A percentile compares a stretch with the other conserved stretches of the same genome.
Evolutionary conservation across 1,140 invertebrate species (phyloP).

Genomic region (Diplogasteroides magnus): DNA sequence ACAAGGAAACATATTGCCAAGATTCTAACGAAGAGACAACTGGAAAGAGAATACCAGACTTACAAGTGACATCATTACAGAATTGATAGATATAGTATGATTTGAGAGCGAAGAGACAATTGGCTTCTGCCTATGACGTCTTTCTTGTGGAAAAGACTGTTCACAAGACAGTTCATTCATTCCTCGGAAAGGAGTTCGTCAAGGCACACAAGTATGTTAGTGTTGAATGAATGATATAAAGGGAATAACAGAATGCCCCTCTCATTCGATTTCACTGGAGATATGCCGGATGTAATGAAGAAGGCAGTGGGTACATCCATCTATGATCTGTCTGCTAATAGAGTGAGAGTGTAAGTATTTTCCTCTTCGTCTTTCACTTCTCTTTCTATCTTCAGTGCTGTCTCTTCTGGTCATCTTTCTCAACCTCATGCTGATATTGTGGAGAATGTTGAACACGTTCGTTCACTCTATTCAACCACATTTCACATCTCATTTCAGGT

Average conservation of each 20-base stretch:
- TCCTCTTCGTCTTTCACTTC: neutral
- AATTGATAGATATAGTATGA: too few species aligned
- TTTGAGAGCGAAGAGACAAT: constrained; percentile 16
- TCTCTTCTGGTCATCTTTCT: constrained; percentile 27
- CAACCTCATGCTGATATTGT: constrained; percentile 23
- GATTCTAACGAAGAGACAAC: constrained; percentile 30
- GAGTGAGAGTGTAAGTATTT: constrained; percentile 25
- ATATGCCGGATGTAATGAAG: constrained; percentile 11
- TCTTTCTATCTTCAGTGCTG: constrained; percentile 12
- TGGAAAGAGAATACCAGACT: constrained; percentile 26
- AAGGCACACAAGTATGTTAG: constrained; percentile 31
- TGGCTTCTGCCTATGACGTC: constrained; percentile 30
- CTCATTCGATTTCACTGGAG: constrained; percentile 13
- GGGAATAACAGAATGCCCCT: constrained; percentile 25
- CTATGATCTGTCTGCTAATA: constrained; percentile 24
- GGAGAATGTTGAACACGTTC: constrained; percentile 21
- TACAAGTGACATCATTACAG: too few species aligned
- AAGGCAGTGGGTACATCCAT: constrained; percentile 13
- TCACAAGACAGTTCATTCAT: constrained; percentile 14
- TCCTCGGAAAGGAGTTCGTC: constrained; percentile 33
- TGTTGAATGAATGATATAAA: neutral
- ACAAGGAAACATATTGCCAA: constrained; percentile 26
- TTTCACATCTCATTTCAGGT: constrained; percentile 6
- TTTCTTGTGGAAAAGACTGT: constrained; percentile 28
- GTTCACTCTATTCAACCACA: neutral